These are phyloP conservation scores for Ornithorhynchus anatinus DNA, from an alignment of 2,113 vertebrate genomes.

Conservation along the genomic window DNA sequence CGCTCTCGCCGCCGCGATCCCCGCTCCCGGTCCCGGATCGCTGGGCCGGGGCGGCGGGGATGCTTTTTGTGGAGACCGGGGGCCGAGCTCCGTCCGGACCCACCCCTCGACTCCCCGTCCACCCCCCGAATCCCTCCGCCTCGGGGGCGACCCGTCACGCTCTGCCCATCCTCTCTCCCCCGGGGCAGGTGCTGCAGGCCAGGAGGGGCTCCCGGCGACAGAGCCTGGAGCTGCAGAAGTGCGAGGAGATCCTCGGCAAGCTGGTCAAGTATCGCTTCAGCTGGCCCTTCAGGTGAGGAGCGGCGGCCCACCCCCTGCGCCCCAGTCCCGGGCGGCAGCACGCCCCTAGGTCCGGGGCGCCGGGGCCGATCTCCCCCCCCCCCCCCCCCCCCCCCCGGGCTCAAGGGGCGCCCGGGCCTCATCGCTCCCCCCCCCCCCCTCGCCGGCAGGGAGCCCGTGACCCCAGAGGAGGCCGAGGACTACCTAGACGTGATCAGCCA, in stretches of 20 bases:
- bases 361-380: accelerated
- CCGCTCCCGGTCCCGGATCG: too few species aligned
- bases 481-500: constrained; percentile 89
- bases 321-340: not conserved
- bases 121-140: too few species aligned
- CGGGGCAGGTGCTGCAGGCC: constrained; percentile 84
- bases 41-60: too few species aligned
- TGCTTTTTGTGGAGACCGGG: too few species aligned
- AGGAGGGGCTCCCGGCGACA: constrained; percentile 75
- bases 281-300: constrained; percentile 94
- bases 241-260: constrained; percentile 92
- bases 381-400: too few species aligned
- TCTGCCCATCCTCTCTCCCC: not conserved
- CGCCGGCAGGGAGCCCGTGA: constrained; percentile 88
- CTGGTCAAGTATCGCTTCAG: constrained; percentile 92
- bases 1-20: not conserved
- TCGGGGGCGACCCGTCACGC: not conserved
- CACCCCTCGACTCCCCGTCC: not conserved
- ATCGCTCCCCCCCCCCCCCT: too few species aligned
- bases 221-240: constrained; percentile 86
- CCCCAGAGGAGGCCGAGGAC: constrained; percentile 88
- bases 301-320: not conserved
- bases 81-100: not conserved
- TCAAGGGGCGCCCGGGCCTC: not conserved
- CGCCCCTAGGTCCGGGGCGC: not conserved